Base-by-base conservation (phyloP, 2,888 invertebrate species). In the Scotopteryx bipunctaria region DNA sequence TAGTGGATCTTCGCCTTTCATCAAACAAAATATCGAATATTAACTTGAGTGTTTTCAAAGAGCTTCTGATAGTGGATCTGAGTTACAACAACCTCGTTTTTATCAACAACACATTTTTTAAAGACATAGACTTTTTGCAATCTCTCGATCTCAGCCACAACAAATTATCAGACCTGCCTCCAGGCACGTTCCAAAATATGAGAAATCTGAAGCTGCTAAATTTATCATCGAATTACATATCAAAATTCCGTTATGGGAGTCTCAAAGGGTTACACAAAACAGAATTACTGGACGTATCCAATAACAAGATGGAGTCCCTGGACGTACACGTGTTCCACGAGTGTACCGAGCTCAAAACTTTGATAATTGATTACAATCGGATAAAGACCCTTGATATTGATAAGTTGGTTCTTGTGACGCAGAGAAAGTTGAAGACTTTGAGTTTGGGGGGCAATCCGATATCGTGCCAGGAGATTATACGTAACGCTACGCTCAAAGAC, bases 371-470 rank as follows among this genome's bases (percentile, higher is more conserved):
- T 65, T 83, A 83, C 50, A 89, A 89, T 68, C 59, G 59, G 15
- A 73, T 89, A 37, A 78, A 73, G 63, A 70, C 67, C n/a, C 61
- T 89, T 15, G 80, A 88, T 50, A 71, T 87, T 5, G 78, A 81
- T 35, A 76, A 71, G 51, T 55, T 88, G n/a, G 63, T 78, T 31
- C 53, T 65, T 9, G 64, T 76, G 0, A 63, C 74, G n/a, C 70
- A 79, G n/a, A 65, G 27, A 38, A 80, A 78, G 47, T 60, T 89
- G 27, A 73, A 59, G 19, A 67, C 64, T 15, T 47, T 89, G 27
- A 89, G 89, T 61, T 61, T 89, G 32, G 89, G 89, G 2, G 86
- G 86, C 4, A 89, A 89, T 63, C 83, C 81, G 6, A 69, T 89
- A 38, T 69, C 77, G 5, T 89, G 89, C 61, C 80, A 76, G 54